Base-by-base conservation (phyloP, 2,797 vertebrate species). In the Antennarius maculatus region DNA sequence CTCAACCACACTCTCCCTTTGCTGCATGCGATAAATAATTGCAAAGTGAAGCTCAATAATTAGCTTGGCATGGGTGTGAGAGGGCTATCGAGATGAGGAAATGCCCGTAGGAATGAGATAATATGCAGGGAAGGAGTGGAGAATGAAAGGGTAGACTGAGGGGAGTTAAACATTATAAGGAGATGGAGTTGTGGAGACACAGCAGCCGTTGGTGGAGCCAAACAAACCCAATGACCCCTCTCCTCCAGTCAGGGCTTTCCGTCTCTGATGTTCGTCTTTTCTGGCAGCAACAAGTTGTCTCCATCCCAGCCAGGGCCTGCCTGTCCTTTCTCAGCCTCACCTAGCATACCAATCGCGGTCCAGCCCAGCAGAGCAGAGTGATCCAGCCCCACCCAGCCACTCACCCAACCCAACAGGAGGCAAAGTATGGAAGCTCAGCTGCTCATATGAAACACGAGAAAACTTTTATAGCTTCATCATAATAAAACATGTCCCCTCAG, bases 141-240 rank as follows among this genome's bases (percentile, higher is more conserved):
- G 69, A 77, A 54, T 50, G 17, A 77, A 71, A 75, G 54, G 69
- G 54, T 17, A 61, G 71, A 56, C 34, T 0, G 27, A 55, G 56
- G 53, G 17, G 57, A 78, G 64, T 54, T 45, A 39, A 66, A 63
- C 66, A 76, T 66, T 37, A 53, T 65, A 71, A 72, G 63, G 67
- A 63, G 63, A 76, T 47, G 61, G 65, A 76, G 66, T 55, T 31
- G 63, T 47, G 74, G 50, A 63, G 76, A 77, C 71, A 29, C 46
- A 27, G 60, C 72, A 64, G 66, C 18, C 10, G 12, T 51, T 12
- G 27, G 52, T 65, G 66, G 67, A 74, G 78, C 84, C 83, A 83
- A 82, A 81, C 47, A 74, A 89, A 87, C 91, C 56, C 80, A 2
- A 5, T 81, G 84, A 88, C 83, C 87, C 58, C 45, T 61, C 64